These are phyloP conservation scores for Drosophila nikananu DNA, from an alignment of 1,140 invertebrate genomes.

Conservation along the genomic window DNA sequence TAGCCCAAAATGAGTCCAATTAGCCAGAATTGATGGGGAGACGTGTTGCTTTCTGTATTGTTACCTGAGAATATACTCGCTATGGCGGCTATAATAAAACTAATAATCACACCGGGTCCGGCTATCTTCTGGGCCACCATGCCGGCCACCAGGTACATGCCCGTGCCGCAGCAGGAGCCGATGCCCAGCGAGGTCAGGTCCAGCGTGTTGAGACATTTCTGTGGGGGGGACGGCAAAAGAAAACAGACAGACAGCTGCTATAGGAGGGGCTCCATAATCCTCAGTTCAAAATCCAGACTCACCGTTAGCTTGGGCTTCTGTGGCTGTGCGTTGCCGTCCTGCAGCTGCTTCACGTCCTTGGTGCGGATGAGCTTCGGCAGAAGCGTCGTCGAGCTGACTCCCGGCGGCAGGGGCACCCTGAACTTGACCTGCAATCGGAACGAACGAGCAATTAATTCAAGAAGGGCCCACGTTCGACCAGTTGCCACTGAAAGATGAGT, in stretches of 20 bases:
- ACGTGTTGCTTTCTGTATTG: background rate
- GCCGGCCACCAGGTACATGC: slow-evolving; percentile 96
- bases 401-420: slow-evolving; percentile 81
- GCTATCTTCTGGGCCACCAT: slow-evolving; percentile 94
- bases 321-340: slow-evolving; percentile 86
- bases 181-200: slow-evolving; percentile 96
- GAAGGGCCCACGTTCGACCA: slow-evolving; percentile 14
- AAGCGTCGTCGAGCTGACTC: slow-evolving; percentile 87
- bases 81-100: slow-evolving; percentile 95
- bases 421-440: slow-evolving; percentile 78
- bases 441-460: slow-evolving; percentile 38
- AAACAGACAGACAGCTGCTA: background rate
- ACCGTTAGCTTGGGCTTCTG: slow-evolving; percentile 90
- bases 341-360: slow-evolving; percentile 90
- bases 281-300: slow-evolving; percentile 49
- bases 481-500: slow-evolving; percentile 44
- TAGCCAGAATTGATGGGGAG: background rate
- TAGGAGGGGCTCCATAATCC: background rate
- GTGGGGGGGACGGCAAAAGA: slow-evolving; percentile 53
- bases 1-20: slow-evolving; percentile 12
- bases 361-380: slow-evolving; percentile 92
- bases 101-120: slow-evolving; percentile 94
- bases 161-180: slow-evolving; percentile 96
- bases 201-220: slow-evolving; percentile 96
- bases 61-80: slow-evolving; percentile 96